Conservation (phyloP, 2,888 invertebrate genomes). For the Auanema sp. region DNA sequence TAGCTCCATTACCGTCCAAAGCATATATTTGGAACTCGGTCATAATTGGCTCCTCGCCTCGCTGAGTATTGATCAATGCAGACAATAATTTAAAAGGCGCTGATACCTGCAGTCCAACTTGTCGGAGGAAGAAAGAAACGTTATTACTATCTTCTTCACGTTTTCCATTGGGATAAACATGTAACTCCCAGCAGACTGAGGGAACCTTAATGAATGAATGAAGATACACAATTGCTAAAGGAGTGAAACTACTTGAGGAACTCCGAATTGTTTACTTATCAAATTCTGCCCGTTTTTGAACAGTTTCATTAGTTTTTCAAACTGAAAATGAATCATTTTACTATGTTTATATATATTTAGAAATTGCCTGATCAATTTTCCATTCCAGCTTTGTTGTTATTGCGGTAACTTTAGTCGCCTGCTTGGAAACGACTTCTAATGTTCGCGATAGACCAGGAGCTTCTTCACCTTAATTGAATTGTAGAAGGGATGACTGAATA, state of each 20-base stretch:
- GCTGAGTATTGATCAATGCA: no score
- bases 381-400: slow-evolving; percentile 58
- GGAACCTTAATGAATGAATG: slow-evolving; percentile 30
- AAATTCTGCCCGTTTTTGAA: slow-evolving; percentile 58
- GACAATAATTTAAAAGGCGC: no score
- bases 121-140: slow-evolving; percentile 60
- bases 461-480: slow-evolving; percentile 16
- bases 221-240: not conserved
- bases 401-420: slow-evolving; percentile 54
- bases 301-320: slow-evolving; percentile 60
- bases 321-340: slow-evolving; percentile 30
- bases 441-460: slow-evolving; percentile 33
- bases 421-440: slow-evolving; percentile 51
- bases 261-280: slow-evolving; percentile 53
- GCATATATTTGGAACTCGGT: slow-evolving; percentile 63
- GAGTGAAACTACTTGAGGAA: slow-evolving; percentile 30
- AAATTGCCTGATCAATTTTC: slow-evolving; percentile 60
- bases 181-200: slow-evolving; percentile 60
- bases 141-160: slow-evolving; percentile 58
- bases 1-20: slow-evolving; percentile 39
- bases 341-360: slow-evolving; percentile 2
- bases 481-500: no score
- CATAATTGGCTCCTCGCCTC: slow-evolving; percentile 60
- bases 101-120: slow-evolving; percentile 49
- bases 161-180: slow-evolving; percentile 63